These are phyloP conservation scores for Nymphalis c-album DNA, from an alignment of 2,888 invertebrate genomes.

Conservation along the genomic window DNA sequence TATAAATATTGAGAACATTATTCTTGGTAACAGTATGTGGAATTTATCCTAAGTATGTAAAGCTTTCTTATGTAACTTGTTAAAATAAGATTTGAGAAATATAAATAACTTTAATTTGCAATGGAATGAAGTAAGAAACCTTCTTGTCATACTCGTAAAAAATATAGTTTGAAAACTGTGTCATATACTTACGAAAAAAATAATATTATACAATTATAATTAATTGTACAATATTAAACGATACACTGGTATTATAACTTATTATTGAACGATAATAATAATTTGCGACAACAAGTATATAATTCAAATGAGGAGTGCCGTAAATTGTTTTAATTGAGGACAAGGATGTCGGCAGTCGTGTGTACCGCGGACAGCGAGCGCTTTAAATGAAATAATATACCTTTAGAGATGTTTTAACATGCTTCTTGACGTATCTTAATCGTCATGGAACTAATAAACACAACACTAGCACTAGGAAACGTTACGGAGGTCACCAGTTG, in stretches of 20 bases:
- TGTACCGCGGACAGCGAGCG: constrained; percentile 40
- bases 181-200: not conserved
- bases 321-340: constrained; percentile 76
- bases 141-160: not conserved
- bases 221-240: constrained; percentile 6
- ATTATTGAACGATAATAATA: constrained; percentile 18
- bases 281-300: constrained; percentile 49
- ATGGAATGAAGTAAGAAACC: not conserved
- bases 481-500: constrained; percentile 71
- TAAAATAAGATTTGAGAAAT: not conserved
- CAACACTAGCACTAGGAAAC: constrained; percentile 71
- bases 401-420: constrained; percentile 27
- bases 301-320: constrained; percentile 66
- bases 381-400: constrained; percentile 37
- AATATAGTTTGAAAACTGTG: not conserved
- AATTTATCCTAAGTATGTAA: not conserved
- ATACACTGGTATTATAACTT: constrained; percentile 2
- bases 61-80: not conserved
- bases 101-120: not conserved
- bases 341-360: constrained; percentile 70
- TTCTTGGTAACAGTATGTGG: not conserved
- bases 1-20: not conserved
- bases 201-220: not conserved
- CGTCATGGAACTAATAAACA: constrained; percentile 41
- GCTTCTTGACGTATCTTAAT: constrained; percentile 35